Evolutionary conservation across 2,888 invertebrate genomes (phyloP).

Genomic region (Cistogaster globosa): DNA sequence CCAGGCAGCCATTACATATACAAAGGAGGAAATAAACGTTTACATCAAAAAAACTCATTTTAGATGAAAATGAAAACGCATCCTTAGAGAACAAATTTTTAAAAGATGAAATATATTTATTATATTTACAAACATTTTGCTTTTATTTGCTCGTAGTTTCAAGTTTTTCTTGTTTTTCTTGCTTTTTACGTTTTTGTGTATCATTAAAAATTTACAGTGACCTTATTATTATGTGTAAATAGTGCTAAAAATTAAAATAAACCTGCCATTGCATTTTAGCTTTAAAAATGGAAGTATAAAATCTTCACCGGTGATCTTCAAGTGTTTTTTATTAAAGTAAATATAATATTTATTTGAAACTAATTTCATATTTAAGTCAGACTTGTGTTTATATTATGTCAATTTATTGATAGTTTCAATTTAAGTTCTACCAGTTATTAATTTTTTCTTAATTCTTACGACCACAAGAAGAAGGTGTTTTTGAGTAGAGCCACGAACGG

Average conservation of each 20-base stretch:
- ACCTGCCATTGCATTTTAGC: neutral
- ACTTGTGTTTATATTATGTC: no score
- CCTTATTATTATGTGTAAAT: slow-evolving; percentile 41
- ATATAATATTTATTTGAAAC: no score
- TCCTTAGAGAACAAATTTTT: slow-evolving; percentile 38
- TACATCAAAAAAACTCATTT: neutral
- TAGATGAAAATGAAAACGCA: slow-evolving; percentile 59
- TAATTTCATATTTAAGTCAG: no score
- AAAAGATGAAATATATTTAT: slow-evolving; percentile 46
- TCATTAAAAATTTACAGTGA: slow-evolving; percentile 37
- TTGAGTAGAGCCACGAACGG: no score
- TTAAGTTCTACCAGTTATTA: no score
- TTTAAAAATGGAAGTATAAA: neutral
- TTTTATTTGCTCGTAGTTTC: neutral
- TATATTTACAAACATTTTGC: slow-evolving; percentile 30
- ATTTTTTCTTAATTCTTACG: no score
- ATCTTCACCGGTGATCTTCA: no score
- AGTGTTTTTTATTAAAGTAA: no score
- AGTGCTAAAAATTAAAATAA: slow-evolving; percentile 24
- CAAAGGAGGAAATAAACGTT: slow-evolving; percentile 8
- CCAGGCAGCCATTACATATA: neutral
- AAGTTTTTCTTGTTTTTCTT: slow-evolving; percentile 7
- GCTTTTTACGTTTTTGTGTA: slow-evolving; percentile 6
- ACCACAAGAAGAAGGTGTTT: no score
- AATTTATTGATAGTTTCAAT: no score